Conservation (phyloP, 64 coral and sea anemone genomes). For the Montipora capricornis region DNA sequence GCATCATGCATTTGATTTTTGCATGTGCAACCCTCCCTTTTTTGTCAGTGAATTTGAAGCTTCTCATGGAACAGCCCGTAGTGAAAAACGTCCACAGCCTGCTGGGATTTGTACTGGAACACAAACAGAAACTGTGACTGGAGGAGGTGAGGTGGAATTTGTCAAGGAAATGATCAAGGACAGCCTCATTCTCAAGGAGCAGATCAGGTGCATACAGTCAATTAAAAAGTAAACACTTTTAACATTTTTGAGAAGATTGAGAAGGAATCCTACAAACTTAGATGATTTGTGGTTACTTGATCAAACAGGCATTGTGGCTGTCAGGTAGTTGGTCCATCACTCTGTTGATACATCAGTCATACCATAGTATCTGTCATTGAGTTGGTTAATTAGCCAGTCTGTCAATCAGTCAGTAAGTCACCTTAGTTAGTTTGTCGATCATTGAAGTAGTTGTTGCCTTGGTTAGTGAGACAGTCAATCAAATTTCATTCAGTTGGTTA, state of each 20-base stretch:
- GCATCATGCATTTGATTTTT: conserved; percentile 71
- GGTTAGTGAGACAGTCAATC: too few species aligned
- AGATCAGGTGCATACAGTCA: conserved; percentile 70
- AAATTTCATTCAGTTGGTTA: background rate
- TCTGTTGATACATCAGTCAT: too few species aligned
- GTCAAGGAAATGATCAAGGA: conserved; percentile 93
- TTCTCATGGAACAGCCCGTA: conserved; percentile 63
- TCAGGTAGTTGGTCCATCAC: too few species aligned
- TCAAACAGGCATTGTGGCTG: too few species aligned
- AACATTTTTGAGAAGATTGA: too few species aligned
- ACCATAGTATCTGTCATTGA: too few species aligned
- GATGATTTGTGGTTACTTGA: too few species aligned
- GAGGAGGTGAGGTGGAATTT: conserved; percentile 95
- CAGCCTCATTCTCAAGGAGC: conserved; percentile 77
- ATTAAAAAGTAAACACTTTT: background rate
- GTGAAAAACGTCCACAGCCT: conserved; percentile 79
- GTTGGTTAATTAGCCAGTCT: too few species aligned
- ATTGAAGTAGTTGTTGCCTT: too few species aligned
- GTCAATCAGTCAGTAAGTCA: too few species aligned
- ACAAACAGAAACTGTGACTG: conserved; percentile 85
- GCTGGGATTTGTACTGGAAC: conserved; percentile 87
- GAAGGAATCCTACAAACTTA: too few species aligned
- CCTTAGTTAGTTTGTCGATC: too few species aligned
- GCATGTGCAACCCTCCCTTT: conserved; percentile 99
- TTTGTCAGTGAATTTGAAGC: conserved; percentile 85